Conservation (phyloP, 2,888 invertebrate species). For the Caenorhabditis doughertyi region DNA sequence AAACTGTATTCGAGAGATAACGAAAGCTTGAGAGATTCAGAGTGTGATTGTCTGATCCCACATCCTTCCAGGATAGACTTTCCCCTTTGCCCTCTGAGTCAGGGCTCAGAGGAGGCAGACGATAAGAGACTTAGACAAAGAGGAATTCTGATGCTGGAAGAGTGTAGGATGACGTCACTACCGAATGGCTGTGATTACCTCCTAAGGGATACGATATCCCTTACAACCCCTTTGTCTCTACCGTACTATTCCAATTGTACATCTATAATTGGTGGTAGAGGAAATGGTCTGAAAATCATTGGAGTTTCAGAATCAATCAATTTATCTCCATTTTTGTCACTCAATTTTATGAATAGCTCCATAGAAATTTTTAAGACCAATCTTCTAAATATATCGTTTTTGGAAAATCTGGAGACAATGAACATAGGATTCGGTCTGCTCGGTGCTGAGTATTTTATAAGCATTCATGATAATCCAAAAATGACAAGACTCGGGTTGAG, state of each 20-base stretch:
- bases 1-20: too few relatives aligned
- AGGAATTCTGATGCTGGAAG: too few relatives aligned
- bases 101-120: too few relatives aligned
- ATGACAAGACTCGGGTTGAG: neutral
- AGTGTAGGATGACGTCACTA: too few relatives aligned
- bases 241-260: neutral
- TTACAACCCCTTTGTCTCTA: neutral
- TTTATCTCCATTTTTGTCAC: neutral
- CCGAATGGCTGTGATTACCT: too few relatives aligned
- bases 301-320: neutral
- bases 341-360: neutral
- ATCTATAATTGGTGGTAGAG: neutral
- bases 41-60: too few relatives aligned
- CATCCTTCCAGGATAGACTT: too few relatives aligned
- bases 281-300: neutral
- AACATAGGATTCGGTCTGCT: neutral
- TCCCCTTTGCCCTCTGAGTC: too few relatives aligned
- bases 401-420: neutral
- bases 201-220: too few relatives aligned
- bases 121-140: too few relatives aligned
- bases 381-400: conserved; percentile 1
- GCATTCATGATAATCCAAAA: conserved; percentile 11
- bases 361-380: neutral
- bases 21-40: too few relatives aligned
- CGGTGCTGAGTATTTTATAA: neutral